Conservation (phyloP, 2,888 invertebrate species). For the Habrosyne pyritoides region DNA sequence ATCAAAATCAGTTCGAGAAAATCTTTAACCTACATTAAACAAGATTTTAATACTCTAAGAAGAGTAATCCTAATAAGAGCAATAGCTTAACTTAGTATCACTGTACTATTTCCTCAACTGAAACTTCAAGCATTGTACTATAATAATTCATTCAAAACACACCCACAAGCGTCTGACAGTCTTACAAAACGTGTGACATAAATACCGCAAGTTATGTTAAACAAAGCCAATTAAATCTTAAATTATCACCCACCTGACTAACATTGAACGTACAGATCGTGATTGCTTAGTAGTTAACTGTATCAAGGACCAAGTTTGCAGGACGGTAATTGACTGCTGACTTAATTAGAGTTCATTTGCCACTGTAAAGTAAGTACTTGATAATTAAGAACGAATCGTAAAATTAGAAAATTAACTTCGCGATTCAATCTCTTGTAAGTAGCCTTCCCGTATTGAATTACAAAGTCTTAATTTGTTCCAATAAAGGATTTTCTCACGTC, state of each 20-base stretch:
- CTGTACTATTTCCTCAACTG: not conserved
- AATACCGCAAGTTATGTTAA: not conserved
- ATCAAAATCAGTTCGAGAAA: too few relatives aligned
- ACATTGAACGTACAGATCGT: not conserved
- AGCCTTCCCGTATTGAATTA: conserved; percentile 45
- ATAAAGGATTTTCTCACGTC: conserved; percentile 35
- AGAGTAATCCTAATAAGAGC: too few relatives aligned
- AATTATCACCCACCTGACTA: not conserved
- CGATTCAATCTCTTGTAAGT: conserved; percentile 50
- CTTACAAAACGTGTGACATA: not conserved
- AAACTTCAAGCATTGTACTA: not conserved
- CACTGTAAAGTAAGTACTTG: conserved; percentile 24
- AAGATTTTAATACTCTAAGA: too few relatives aligned
- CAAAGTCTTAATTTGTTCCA: conserved; percentile 19
- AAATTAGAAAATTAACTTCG: conserved; percentile 45
- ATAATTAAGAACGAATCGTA: conserved; percentile 30
- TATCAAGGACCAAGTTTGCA: not conserved
- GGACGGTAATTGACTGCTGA: conserved; percentile 13
- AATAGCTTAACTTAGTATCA: too few relatives aligned
- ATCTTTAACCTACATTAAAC: too few relatives aligned
- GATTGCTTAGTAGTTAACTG: not conserved
- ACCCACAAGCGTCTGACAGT: not conserved
- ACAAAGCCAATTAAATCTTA: not conserved
- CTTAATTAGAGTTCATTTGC: conserved; percentile 28
- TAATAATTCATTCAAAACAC: not conserved